Evolutionary conservation across 2,113 vertebrate genomes (phyloP).

Genomic region (Orycteropus afer): DNA sequence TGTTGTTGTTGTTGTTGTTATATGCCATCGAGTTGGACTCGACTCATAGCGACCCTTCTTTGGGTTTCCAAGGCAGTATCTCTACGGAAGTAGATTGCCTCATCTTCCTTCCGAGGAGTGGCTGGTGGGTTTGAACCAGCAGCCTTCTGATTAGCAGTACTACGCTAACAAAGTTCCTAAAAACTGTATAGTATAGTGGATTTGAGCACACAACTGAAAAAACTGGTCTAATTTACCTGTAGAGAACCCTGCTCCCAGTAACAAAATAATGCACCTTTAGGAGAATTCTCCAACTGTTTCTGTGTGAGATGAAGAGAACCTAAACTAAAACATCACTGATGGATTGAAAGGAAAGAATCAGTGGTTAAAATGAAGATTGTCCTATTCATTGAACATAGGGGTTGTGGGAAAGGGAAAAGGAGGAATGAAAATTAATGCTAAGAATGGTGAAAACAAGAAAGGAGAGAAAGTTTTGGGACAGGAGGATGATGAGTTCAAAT

Average conservation of each 20-base stretch:
- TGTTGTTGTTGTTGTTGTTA: too few relatives aligned
- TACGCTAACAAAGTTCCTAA: too few relatives aligned
- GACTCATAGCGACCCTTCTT: too few relatives aligned
- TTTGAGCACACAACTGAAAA: background rate
- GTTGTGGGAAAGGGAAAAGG: fast-evolving
- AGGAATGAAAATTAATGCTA: too few relatives aligned
- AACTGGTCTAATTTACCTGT: background rate
- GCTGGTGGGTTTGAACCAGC: too few relatives aligned
- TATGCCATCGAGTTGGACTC: too few relatives aligned
- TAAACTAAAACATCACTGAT: background rate
- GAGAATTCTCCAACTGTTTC: background rate
- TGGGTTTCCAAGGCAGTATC: too few relatives aligned
- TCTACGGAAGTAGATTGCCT: too few relatives aligned
- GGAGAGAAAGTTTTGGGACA: background rate
- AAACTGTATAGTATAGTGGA: too few relatives aligned
- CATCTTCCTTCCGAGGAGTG: too few relatives aligned
- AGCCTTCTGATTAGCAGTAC: too few relatives aligned
- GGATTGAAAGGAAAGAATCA: background rate
- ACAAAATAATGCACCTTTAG: background rate
- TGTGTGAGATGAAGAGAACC: background rate
- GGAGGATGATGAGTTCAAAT: background rate
- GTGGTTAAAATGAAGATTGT: background rate
- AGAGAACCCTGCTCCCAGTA: background rate
- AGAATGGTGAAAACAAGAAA: background rate
- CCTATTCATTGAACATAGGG: background rate